Evolutionary conservation across 2,797 vertebrate genomes (phyloP).

Genomic region (Chaetophractus vellerosus): DNA sequence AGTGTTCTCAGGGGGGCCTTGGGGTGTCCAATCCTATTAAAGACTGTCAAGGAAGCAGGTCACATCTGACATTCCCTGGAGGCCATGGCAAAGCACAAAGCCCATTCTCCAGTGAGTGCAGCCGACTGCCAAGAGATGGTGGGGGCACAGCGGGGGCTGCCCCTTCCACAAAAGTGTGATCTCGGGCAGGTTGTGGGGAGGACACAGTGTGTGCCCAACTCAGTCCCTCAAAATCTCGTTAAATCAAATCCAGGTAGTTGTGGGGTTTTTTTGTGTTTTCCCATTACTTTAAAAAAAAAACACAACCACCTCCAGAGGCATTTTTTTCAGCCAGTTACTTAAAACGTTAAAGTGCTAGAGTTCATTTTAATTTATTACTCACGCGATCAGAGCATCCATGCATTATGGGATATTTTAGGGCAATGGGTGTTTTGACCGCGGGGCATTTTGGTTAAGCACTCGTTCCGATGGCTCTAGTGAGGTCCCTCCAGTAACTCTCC

Average conservation of each 20-base stretch:
- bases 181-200: not conserved
- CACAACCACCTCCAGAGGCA: not conserved
- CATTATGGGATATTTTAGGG: too few relatives aligned
- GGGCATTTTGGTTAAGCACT: too few relatives aligned
- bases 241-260: not conserved
- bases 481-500: too few relatives aligned
- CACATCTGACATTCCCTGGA: not conserved
- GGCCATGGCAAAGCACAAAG: not conserved
- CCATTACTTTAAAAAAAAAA: not conserved
- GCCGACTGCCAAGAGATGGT: not conserved
- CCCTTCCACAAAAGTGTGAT: not conserved
- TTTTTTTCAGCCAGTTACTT: not conserved
- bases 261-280: not conserved
- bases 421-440: too few relatives aligned
- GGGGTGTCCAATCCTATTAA: not conserved
- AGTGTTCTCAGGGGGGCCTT: not conserved
- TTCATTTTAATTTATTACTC: too few relatives aligned
- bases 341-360: too few relatives aligned
- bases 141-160: rapidly evolving
- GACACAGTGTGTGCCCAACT: rapidly evolving
- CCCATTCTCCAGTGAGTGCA: not conserved
- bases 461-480: too few relatives aligned
- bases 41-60: not conserved
- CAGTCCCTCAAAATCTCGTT: not conserved
- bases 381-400: too few relatives aligned